Evolutionary conservation across 1,140 invertebrate genomes (phyloP).

Genomic region (Danaus plexippus): DNA sequence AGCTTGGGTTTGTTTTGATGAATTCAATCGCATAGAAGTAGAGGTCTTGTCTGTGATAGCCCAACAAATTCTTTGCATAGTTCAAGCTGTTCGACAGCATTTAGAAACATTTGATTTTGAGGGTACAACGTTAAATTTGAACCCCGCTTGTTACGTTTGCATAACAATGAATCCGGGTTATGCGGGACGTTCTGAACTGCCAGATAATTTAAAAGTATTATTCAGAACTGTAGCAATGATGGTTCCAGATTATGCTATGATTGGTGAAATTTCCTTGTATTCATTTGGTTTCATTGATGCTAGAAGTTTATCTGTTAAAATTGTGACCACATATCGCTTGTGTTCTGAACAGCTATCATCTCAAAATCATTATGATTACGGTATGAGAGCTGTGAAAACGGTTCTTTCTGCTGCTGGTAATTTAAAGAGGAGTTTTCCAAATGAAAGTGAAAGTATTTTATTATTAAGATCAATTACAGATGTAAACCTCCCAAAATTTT

Average conservation of each 20-base stretch:
- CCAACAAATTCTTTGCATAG: constrained; percentile 85
- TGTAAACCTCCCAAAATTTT: constrained; percentile 94
- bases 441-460: constrained; percentile 85
- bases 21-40: constrained; percentile 93
- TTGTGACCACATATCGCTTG: constrained; percentile 92
- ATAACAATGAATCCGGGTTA: constrained; percentile 96
- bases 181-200: constrained; percentile 86
- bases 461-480: constrained; percentile 89
- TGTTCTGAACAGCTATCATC: constrained; percentile 94
- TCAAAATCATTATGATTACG: constrained; percentile 95
- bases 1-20: constrained; percentile 95
- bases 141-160: constrained; percentile 90
- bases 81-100: constrained; percentile 83
- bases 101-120: constrained; percentile 87
- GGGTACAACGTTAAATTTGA: constrained; percentile 87
- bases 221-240: constrained; percentile 95
- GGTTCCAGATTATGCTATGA: constrained; percentile 93
- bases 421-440: constrained; percentile 86
- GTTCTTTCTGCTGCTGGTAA: constrained; percentile 86
- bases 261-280: constrained; percentile 94
- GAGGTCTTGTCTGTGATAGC: constrained; percentile 93
- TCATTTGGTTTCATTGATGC: constrained; percentile 94
- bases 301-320: constrained; percentile 89
- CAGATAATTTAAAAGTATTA: constrained; percentile 89
- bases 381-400: constrained; percentile 85